Evolutionary conservation across 2,888 invertebrate species (phyloP), one percentile per base, ranked within the genome.

Genomic region (Trissoscelio sp.): DNA sequence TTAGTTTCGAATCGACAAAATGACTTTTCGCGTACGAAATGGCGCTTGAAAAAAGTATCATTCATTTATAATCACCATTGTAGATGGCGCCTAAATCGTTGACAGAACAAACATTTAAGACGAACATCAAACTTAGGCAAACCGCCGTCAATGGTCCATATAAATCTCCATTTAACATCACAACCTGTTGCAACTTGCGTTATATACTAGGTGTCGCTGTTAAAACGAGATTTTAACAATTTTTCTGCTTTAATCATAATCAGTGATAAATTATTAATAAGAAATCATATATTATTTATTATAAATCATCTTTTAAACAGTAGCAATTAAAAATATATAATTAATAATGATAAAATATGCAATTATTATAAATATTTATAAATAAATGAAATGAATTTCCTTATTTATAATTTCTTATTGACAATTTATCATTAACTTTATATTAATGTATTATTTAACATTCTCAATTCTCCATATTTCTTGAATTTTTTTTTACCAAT

Each of bases 151-250:
- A 53, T 69, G 67, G 31, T 67, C 48, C 42, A 51, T 53, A 77
- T 42, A 60, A 77, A 69, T 77, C 64, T 64, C 28, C 57, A 55
- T 64, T 74, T 64, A 46, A 44, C 58, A 70, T 78, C 62, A 78
- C 77, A 78, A 78, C 77, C 77, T 62, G 69, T 78, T 70, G 55
- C 39, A 53, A 60, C 60, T 67, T 66, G 28, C 44, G 7, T 11
- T 75, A 18, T 42, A 37, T 42, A 67, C 44, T 42, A 34, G 39
- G 16, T 55, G 42, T 60, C 53, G 72, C 22, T n/a, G 48, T 31
- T 51, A 14, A 75, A 58, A 66, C 58, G 22, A 75, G 37, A 9
- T 4, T 37, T 11, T 7, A 7, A 31, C 9, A 31, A 31, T 1
- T 31, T n/a, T n/a, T n/a, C n/a, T n/a, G n/a, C n/a, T n/a, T n/a